phyloP scores from a whole-genome alignment of 2,113 vertebrate species.

The Otolemur garnettii region DNA sequence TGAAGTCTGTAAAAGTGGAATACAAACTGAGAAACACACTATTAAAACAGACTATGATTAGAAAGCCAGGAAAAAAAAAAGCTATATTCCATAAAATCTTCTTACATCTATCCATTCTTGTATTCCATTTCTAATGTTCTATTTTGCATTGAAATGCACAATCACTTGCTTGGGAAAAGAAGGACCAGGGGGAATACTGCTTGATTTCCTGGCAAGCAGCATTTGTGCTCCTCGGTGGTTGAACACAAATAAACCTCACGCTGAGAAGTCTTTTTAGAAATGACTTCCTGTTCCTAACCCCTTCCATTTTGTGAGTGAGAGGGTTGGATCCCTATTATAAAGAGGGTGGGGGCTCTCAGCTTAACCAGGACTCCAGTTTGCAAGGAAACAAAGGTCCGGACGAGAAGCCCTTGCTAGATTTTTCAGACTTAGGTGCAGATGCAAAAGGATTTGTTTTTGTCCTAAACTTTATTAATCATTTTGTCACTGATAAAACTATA shows the following conservation, averaged over 20 bases:
- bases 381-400: slow-evolving; percentile 58
- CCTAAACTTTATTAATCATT: slow-evolving; percentile 87
- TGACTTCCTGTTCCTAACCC: slow-evolving; percentile 3
- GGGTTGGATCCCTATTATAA: slow-evolving; percentile 61
- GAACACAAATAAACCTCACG: slow-evolving; percentile 8
- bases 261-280: slow-evolving; percentile 50
- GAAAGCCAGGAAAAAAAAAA: background rate
- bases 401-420: slow-evolving; percentile 74
- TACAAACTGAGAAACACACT: background rate
- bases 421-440: slow-evolving; percentile 76
- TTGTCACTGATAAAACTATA: slow-evolving; percentile 84
- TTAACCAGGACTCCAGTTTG: background rate
- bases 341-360: slow-evolving; percentile 34
- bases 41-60: background rate
- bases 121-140: background rate
- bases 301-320: slow-evolving; percentile 69
- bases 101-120: background rate
- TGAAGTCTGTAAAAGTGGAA: background rate
- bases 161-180: background rate
- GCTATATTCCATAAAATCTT: background rate
- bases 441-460: slow-evolving; percentile 81
- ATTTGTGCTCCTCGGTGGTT: background rate
- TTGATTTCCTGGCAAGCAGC: background rate
- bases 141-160: background rate
- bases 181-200: background rate